Conservation (phyloP, 2,797 vertebrate species). For the Zalophus californianus region DNA sequence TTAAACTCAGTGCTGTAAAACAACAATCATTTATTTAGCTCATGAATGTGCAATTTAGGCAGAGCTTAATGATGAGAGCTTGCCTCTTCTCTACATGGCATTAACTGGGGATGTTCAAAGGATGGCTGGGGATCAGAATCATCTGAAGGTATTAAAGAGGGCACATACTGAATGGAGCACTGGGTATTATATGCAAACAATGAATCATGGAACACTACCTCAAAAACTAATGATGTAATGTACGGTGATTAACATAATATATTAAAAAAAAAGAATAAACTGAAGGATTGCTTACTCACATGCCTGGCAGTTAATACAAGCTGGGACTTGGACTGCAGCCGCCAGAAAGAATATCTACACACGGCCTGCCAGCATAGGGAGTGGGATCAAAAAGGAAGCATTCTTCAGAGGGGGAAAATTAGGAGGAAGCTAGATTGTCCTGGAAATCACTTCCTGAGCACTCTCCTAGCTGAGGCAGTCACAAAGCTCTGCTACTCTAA, state of each 20-base stretch:
- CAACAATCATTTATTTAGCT: background rate
- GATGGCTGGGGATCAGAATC: background rate
- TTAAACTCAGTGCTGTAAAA: background rate
- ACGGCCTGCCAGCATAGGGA: rapidly evolving
- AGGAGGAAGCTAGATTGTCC: background rate
- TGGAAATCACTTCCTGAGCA: background rate
- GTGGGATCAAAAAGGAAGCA: background rate
- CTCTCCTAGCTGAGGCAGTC: background rate
- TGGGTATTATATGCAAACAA: too few species aligned
- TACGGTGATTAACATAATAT: too few species aligned
- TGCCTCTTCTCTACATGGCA: background rate
- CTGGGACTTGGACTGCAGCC: background rate
- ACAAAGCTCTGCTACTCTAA: background rate
- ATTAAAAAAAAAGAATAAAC: background rate
- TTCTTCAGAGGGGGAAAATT: background rate
- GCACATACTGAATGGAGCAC: too few species aligned
- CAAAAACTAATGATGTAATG: too few species aligned
- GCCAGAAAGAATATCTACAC: background rate
- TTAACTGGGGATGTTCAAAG: background rate
- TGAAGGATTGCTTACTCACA: background rate
- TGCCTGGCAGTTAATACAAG: background rate
- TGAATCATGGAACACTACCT: too few species aligned
- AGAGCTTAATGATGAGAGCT: background rate
- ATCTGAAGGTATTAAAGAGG: background rate
- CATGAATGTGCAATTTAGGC: background rate